Evolutionary conservation across 2,113 vertebrate species (phyloP).

Genomic region (Sclerurus mexicanus): DNA sequence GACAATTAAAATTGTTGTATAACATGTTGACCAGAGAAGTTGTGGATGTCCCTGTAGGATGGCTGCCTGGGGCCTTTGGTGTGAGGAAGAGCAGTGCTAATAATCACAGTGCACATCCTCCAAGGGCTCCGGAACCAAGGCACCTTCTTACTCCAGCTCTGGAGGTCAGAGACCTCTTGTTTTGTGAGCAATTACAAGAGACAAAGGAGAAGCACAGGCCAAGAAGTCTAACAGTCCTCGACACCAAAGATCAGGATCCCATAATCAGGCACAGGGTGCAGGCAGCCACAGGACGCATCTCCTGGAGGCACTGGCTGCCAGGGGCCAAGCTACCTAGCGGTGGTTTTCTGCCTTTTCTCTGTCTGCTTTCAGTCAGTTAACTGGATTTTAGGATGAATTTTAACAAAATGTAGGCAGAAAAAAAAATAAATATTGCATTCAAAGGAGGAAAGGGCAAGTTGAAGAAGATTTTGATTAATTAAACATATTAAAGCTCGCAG

Average conservation of each 20-base stretch:
- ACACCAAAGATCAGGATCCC: rapidly evolving
- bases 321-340: rapidly evolving
- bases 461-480: not conserved
- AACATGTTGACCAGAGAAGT: not conserved
- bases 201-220: not conserved
- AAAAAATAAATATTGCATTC: not conserved
- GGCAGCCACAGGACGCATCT: not conserved
- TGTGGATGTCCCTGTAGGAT: not conserved
- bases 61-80: not conserved
- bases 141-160: not conserved
- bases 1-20: not conserved
- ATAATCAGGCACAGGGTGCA: not conserved
- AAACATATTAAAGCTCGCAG: not conserved
- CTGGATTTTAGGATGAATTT: not conserved
- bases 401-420: not conserved
- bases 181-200: not conserved
- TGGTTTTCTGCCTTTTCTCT: not conserved
- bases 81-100: rapidly evolving
- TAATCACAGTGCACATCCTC: rapidly evolving
- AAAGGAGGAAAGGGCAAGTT: not conserved
- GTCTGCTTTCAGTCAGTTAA: not conserved
- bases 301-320: rapidly evolving
- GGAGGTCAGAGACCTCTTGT: not conserved
- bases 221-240: not conserved
- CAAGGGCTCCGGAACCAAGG: rapidly evolving